These are phyloP conservation scores for Arothron firmamentum DNA, from an alignment of 2,113 vertebrate genomes.

Conservation along the genomic window DNA sequence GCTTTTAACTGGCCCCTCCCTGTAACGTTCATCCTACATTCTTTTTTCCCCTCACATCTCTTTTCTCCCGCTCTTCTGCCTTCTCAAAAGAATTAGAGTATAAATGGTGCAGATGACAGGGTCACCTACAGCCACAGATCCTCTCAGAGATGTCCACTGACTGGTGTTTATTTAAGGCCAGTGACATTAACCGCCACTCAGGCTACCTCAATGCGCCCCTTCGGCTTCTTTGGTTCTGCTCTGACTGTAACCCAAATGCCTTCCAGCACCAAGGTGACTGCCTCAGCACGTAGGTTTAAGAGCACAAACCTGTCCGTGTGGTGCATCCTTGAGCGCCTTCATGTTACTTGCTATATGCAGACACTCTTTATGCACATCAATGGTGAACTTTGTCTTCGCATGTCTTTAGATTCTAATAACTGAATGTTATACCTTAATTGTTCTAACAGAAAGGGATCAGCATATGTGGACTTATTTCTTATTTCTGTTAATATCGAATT, in stretches of 20 bases:
- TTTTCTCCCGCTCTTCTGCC: slow-evolving; percentile 17
- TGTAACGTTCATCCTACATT: slow-evolving; percentile 21
- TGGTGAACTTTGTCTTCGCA: no score
- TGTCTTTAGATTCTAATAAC: no score
- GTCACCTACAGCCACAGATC: slow-evolving; percentile 41
- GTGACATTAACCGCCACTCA: slow-evolving; percentile 55
- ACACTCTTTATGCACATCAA: no score
- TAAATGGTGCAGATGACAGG: slow-evolving; percentile 47
- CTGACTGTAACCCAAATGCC: slow-evolving; percentile 24
- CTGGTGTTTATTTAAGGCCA: slow-evolving; percentile 61
- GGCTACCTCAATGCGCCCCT: slow-evolving; percentile 49
- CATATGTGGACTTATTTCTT: no score
- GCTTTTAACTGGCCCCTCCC: slow-evolving; percentile 49
- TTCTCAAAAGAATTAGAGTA: slow-evolving; percentile 16
- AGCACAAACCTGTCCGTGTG: neutral
- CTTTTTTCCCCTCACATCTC: slow-evolving; percentile 3
- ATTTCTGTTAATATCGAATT: slow-evolving; percentile 26
- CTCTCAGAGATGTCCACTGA: slow-evolving; percentile 62
- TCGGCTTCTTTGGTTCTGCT: slow-evolving; percentile 36
- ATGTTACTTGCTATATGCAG: neutral
- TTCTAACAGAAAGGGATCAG: no score
- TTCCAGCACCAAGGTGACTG: slow-evolving; percentile 1
- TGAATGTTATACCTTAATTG: no score
- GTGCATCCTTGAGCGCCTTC: slow-evolving; percentile 4
- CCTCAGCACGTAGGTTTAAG: slow-evolving; percentile 14